Evolutionary conservation across 2,888 invertebrate species (phyloP), one percentile per base, ranked within the genome.

Genomic region (Drosophila robusta): DNA sequence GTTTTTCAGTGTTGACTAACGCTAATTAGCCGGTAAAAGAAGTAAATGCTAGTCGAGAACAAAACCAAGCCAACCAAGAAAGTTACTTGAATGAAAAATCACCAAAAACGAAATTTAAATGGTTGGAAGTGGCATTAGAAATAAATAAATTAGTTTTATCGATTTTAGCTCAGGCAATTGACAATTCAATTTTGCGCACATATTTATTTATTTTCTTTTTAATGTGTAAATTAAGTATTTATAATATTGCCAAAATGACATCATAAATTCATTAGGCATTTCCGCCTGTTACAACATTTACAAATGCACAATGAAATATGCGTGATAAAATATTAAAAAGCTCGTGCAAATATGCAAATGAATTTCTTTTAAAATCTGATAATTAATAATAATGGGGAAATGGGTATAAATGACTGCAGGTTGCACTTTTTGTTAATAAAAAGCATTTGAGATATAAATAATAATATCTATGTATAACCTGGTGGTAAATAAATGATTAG

Each of bases 1-100:
- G 77, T 67, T 75, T 67, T 67, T 61, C 60, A 56, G 47, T 72
- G 77, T 58, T 77, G 61, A 41, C 74, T 72, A 77, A 77, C 55
- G 55, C 62, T 67, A 73, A 78, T 77, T 74, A 69, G 57, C 47
- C 54, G 32, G n/a, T 18, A 41, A 42, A 14, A 34, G 44, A 34
- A 36, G 22, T 24, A 14, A 46, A 36, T 39, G 41, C 11, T 6
- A 29, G 41, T 29, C 14, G 22, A 39, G 16, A 42, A 38, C 34
- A 49, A 41, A 41, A 9, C 4, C 34, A 46, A 14, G n/a, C 14
- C 3, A 9, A n/a, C n/a, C n/a, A n/a, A n/a, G n/a, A n/a, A 45
- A 34, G 12, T 11, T 39, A 14, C 34, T 14, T 12, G 14, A 39
- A 39, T 39, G 14, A 29, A 9, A 9, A 29, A 29, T 29, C 29